Evolutionary conservation across 2,888 invertebrate species (phyloP).

Genomic region (Pterobdella sp.): DNA sequence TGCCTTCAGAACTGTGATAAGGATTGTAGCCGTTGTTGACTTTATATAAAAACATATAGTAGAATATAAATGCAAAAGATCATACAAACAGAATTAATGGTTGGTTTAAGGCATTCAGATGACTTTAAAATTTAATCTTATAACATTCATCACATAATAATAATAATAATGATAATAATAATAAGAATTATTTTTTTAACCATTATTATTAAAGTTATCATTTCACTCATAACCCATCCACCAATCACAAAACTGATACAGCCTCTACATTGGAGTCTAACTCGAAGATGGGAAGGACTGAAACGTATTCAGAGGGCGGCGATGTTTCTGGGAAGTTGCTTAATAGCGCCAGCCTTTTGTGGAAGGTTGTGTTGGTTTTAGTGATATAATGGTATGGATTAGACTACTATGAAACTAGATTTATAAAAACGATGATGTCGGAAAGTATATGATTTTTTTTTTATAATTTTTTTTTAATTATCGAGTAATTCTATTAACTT

Average conservation of each 20-base stretch:
- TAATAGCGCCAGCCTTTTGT: constrained; percentile 56
- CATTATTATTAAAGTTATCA: neutral
- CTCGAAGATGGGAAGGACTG: constrained; percentile 56
- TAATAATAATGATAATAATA: constrained; percentile 17
- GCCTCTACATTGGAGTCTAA: neutral
- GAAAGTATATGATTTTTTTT: too few species aligned
- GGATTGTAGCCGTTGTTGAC: neutral
- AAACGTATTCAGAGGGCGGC: constrained; percentile 60
- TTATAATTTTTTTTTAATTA: too few species aligned
- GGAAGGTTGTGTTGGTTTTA: too few species aligned
- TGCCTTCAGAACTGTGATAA: neutral
- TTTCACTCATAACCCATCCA: neutral
- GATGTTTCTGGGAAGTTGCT: constrained; percentile 67
- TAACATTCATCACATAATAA: too few species aligned
- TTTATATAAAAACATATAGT: neutral
- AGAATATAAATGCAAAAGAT: neutral
- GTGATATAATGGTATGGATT: too few species aligned
- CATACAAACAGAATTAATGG: neutral
- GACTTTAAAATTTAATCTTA: too few species aligned
- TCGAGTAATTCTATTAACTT: too few species aligned
- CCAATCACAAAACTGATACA: neutral
- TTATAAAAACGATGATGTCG: too few species aligned
- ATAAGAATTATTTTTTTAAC: neutral
- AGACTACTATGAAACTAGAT: too few species aligned
- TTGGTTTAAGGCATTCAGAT: too few species aligned